A percentile compares a stretch with the other conserved stretches of the same genome.
Conservation (phyloP, 1,140 invertebrate genomes). For the Ephestia elutella region DNA sequence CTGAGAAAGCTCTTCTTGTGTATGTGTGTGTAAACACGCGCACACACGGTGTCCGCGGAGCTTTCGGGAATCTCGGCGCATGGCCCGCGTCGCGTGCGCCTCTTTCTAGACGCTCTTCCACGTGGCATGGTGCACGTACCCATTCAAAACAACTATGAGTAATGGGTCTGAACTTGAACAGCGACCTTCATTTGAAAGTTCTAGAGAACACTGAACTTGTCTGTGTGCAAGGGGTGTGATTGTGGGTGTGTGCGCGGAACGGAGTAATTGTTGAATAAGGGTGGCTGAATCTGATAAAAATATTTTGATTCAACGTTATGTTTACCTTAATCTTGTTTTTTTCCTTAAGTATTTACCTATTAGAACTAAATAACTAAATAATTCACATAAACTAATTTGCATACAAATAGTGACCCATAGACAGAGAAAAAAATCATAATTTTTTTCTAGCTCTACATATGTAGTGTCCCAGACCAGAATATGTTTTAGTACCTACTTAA, state of each 20-base stretch:
- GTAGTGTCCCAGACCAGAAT: no score
- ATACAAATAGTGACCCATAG: no score
- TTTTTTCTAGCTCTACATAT: no score
- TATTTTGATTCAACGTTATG: no score
- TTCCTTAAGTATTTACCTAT: no score
- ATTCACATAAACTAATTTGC: no score
- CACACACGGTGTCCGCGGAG: constrained; percentile 31
- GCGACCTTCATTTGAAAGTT: neutral
- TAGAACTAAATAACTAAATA: no score
- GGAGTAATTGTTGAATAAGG: neutral
- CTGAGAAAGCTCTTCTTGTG: constrained; percentile 26
- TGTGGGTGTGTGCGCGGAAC: neutral
- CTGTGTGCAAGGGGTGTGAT: neutral
- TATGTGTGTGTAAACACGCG: constrained; percentile 28
- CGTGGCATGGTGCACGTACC: constrained; percentile 46
- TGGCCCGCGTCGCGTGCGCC: neutral
- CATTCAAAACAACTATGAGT: constrained; percentile 5
- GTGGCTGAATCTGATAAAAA: neutral
- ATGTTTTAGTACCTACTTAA: no score
- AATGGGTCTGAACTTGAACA: neutral
- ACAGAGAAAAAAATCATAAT: no score
- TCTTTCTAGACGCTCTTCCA: constrained; percentile 6
- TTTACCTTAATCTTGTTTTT: no score
- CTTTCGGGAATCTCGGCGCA: constrained; percentile 29
- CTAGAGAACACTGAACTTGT: neutral